phyloP scores from a whole-genome alignment of 2,888 invertebrate species.

The Cerceris ruficornis region DNA sequence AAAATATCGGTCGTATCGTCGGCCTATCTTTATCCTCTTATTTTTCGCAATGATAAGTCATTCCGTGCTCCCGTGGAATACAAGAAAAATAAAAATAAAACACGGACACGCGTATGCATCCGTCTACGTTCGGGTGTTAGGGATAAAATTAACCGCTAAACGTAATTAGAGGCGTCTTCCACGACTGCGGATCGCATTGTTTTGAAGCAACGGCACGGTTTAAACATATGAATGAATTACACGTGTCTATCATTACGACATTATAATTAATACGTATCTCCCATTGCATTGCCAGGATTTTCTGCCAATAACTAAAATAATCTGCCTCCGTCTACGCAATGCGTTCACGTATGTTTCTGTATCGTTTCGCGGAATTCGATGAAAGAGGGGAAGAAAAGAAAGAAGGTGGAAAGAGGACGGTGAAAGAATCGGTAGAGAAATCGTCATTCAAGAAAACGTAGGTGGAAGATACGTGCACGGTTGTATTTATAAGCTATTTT shows the following conservation, averaged over 20 bases:
- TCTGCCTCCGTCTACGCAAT: neutral
- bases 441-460: too few relatives aligned
- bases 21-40: too few relatives aligned
- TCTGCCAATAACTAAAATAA: conserved; percentile 45
- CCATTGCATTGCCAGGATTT: conserved; percentile 29
- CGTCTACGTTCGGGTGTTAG: neutral
- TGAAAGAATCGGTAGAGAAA: too few relatives aligned
- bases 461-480: too few relatives aligned
- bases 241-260: conserved; percentile 19
- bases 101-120: neutral
- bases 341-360: neutral
- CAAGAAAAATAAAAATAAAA: too few relatives aligned
- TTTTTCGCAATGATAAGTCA: too few relatives aligned
- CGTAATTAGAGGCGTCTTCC: conserved; percentile 30
- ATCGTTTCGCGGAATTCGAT: neutral
- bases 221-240: conserved; percentile 35
- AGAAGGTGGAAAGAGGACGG: too few relatives aligned
- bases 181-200: conserved; percentile 22
- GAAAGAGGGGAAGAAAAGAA: neutral
- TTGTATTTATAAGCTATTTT: too few relatives aligned
- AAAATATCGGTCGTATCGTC: too few relatives aligned
- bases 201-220: conserved; percentile 4
- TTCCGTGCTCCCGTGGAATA: too few relatives aligned
- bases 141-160: conserved; percentile 49
- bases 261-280: conserved; percentile 29